Percentiles rank a stretch among this genome's conserved stretches.
Conservation (phyloP, 37 sponge, comb jelly and placozoan genomes). For the Haliclona indistincta region DNA sequence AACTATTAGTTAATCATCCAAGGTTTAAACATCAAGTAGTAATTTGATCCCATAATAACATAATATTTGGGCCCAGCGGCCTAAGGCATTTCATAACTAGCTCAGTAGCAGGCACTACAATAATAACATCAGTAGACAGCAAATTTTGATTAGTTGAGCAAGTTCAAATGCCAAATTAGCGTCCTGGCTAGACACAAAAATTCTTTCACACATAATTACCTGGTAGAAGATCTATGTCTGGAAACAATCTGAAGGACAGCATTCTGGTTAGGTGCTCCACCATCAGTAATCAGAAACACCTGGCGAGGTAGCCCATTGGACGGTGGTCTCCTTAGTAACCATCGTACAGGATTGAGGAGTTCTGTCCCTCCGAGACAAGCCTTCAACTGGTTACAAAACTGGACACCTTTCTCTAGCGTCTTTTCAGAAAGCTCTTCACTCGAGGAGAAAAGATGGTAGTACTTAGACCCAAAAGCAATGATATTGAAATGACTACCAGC, state of each 20-base stretch:
- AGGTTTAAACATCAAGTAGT: too few species aligned
- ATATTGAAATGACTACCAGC: constrained; percentile 73
- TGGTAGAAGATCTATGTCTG: not conserved
- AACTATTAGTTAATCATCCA: too few species aligned
- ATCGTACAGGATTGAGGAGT: constrained; percentile 64
- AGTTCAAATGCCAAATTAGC: too few species aligned
- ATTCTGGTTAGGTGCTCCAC: constrained; percentile 45
- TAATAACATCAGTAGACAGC: too few species aligned
- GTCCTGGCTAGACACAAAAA: too few species aligned
- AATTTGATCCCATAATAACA: too few species aligned
- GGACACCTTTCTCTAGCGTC: constrained; percentile 45
- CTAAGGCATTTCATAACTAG: too few species aligned
- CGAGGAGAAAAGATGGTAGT: constrained; percentile 36
- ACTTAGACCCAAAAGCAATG: constrained; percentile 75
- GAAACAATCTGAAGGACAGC: constrained; percentile 24
- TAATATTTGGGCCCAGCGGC: too few species aligned
- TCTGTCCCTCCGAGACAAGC: constrained; percentile 82
- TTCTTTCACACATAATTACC: too few species aligned
- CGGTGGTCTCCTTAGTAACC: constrained; percentile 48
- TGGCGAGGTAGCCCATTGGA: constrained; percentile 44
- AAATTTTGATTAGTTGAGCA: too few species aligned
- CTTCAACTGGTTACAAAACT: constrained; percentile 69
- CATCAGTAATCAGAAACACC: constrained; percentile 80
- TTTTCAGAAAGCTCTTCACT: constrained; percentile 41
- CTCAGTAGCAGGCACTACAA: too few species aligned